phyloP scores from a whole-genome alignment of 2,888 invertebrate species.

The Cephalotes varians region DNA sequence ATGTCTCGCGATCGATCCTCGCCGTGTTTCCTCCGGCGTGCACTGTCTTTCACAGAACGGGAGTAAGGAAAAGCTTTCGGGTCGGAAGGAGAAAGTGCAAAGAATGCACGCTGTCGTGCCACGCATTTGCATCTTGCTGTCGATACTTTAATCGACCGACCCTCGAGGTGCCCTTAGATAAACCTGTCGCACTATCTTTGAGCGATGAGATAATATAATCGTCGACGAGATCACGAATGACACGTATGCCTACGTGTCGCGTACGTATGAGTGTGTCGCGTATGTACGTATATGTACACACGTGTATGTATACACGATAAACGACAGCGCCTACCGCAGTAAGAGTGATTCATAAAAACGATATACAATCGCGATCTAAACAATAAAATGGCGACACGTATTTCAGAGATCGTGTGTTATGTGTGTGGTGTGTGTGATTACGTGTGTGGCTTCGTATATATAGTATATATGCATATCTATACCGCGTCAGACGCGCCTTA shows the following conservation, averaged over 20 bases:
- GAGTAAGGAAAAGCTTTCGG: slow-evolving; percentile 59
- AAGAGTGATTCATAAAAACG: slow-evolving; percentile 70
- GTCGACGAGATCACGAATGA: slow-evolving; percentile 70
- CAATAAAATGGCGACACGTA: slow-evolving; percentile 75
- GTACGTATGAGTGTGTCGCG: slow-evolving; percentile 32
- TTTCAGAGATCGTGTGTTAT: slow-evolving; percentile 66
- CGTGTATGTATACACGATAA: slow-evolving; percentile 57
- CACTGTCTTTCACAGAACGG: slow-evolving; percentile 64
- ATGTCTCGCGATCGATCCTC: slow-evolving; percentile 67
- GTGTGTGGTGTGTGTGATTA: slow-evolving; percentile 51
- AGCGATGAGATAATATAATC: slow-evolving; percentile 66
- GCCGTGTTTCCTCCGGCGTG: slow-evolving; percentile 62
- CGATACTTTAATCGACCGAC: slow-evolving; percentile 49
- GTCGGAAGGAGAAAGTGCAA: slow-evolving; percentile 54
- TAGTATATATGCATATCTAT: slow-evolving; percentile 64
- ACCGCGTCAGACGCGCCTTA: slow-evolving; percentile 72
- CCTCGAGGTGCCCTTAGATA: slow-evolving; percentile 47
- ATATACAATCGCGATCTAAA: slow-evolving; percentile 73
- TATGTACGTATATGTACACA: slow-evolving; percentile 54
- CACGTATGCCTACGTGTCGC: slow-evolving; percentile 44
- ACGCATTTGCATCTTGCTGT: slow-evolving; percentile 10
- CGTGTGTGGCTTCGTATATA: slow-evolving; percentile 58
- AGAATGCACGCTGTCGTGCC: slow-evolving; percentile 32
- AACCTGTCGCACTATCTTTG: slow-evolving; percentile 50
- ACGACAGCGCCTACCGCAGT: slow-evolving; percentile 70